A percentile compares a stretch with the other conserved stretches of the same genome.
These are phyloP conservation scores for Celastrina argiolus DNA, from an alignment of 2,888 invertebrate species.

Conservation along the genomic window DNA sequence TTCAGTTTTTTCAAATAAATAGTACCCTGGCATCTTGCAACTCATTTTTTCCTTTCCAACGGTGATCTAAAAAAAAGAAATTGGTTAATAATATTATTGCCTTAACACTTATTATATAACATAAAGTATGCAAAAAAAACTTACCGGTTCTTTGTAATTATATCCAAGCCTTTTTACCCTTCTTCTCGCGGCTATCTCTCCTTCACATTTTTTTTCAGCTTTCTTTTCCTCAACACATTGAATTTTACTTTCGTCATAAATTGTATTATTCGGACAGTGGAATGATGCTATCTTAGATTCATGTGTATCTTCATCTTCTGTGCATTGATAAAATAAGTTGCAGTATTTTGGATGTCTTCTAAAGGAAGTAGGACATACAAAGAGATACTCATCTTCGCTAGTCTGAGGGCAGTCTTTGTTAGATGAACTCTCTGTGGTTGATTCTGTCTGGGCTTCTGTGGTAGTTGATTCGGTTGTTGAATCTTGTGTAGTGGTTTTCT, in stretches of 20 bases:
- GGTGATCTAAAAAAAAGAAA: constrained; percentile 76
- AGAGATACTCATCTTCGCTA: constrained; percentile 83
- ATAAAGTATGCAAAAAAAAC: background rate
- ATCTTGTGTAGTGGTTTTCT: constrained; percentile 38
- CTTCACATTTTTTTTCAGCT: constrained; percentile 76
- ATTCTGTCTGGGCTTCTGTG: constrained; percentile 36
- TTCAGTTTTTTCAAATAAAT: constrained; percentile 80
- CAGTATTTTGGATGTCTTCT: constrained; percentile 89
- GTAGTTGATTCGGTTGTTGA: constrained; percentile 38
- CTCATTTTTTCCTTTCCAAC: constrained; percentile 72
- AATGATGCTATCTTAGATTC: constrained; percentile 86
- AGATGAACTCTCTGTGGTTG: constrained; percentile 42
- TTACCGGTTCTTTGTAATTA: constrained; percentile 77
- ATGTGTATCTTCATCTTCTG: constrained; percentile 79
- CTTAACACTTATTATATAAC: background rate
- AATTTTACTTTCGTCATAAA: constrained; percentile 84
- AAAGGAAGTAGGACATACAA: constrained; percentile 90
- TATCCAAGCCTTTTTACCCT: constrained; percentile 75
- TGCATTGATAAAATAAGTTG: constrained; percentile 90
- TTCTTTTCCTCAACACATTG: constrained; percentile 83
- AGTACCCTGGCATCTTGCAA: constrained; percentile 84
- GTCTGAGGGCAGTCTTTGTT: constrained; percentile 73
- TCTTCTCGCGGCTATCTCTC: constrained; percentile 72
- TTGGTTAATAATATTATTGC: constrained; percentile 3
- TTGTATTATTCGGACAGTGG: constrained; percentile 86